Evolutionary conservation across 1,140 invertebrate genomes (phyloP).

Genomic region (Sycophaga agraensis): DNA sequence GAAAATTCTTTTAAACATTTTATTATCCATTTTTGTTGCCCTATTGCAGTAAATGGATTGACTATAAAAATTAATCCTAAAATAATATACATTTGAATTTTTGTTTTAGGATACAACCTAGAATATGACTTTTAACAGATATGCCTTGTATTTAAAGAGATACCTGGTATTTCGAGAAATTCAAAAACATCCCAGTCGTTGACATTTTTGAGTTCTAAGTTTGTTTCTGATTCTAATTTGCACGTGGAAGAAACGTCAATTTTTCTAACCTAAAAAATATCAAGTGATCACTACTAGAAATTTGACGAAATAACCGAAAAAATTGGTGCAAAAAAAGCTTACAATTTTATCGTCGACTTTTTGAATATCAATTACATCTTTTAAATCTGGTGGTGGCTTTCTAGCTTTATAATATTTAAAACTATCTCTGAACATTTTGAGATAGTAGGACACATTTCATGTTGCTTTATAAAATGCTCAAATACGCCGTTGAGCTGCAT

Average conservation of each 20-base stretch:
- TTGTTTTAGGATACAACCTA: slow-evolving; percentile 16
- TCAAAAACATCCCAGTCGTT: slow-evolving; percentile 63
- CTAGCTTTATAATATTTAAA: slow-evolving; percentile 66
- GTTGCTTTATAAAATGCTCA: too few species aligned
- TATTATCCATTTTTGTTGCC: slow-evolving; percentile 81
- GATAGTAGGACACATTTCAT: too few species aligned
- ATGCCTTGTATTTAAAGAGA: slow-evolving; percentile 2
- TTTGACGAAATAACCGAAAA: not conserved
- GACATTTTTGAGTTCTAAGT: slow-evolving; percentile 56
- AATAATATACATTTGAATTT: slow-evolving; percentile 1
- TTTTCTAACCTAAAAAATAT: slow-evolving; percentile 43
- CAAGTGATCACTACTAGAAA: not conserved
- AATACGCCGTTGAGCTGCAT: too few species aligned
- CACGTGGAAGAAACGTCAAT: slow-evolving; percentile 18
- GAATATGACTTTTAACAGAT: slow-evolving; percentile 1
- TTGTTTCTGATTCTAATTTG: slow-evolving; percentile 20
- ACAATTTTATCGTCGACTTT: slow-evolving; percentile 31
- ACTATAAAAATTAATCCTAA: slow-evolving; percentile 75
- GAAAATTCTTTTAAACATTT: slow-evolving; percentile 78
- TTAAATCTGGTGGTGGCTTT: slow-evolving; percentile 54
- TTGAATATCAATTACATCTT: slow-evolving; percentile 58
- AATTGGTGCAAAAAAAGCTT: slow-evolving; percentile 32
- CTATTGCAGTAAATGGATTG: slow-evolving; percentile 78
- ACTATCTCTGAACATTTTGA: slow-evolving; percentile 58
- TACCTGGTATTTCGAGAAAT: slow-evolving; percentile 61